phyloP scores from a whole-genome alignment of 2,797 vertebrate genomes.

The Caiman crocodilus region DNA sequence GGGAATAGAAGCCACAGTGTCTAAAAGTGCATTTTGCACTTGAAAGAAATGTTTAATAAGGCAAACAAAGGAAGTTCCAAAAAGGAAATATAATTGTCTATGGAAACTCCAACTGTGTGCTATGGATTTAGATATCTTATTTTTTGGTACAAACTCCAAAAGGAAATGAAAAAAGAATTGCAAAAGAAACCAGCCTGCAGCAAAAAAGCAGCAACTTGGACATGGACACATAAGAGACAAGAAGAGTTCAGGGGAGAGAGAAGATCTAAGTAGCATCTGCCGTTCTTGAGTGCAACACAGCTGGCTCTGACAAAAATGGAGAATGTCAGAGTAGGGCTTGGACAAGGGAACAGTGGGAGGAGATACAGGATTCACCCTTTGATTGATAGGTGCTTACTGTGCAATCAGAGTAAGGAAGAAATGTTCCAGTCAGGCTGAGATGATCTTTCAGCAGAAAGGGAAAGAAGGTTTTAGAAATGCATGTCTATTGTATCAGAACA shows the following conservation, averaged over 20 bases:
- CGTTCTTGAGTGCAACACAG: neutral
- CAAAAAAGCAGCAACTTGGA: neutral
- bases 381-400: neutral
- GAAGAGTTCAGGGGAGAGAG: neutral
- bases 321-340: neutral
- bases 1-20: neutral
- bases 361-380: neutral
- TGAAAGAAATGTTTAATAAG: neutral
- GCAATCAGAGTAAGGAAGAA: neutral
- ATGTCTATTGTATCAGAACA: neutral
- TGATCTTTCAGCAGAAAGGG: neutral
- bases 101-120: neutral
- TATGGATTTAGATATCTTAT: neutral
- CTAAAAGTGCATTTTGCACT: neutral
- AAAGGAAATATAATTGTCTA: neutral
- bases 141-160: neutral
- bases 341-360: neutral
- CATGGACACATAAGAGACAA: neutral
- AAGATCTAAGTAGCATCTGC: neutral
- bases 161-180: neutral
- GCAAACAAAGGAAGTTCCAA: constrained; percentile 4
- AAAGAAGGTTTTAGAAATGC: neutral
- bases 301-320: neutral
- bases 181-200: neutral
- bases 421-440: neutral